Evolutionary conservation across 2,888 invertebrate species (phyloP), one percentile per base, ranked within the genome.

Genomic region (Chironomus riparius): DNA sequence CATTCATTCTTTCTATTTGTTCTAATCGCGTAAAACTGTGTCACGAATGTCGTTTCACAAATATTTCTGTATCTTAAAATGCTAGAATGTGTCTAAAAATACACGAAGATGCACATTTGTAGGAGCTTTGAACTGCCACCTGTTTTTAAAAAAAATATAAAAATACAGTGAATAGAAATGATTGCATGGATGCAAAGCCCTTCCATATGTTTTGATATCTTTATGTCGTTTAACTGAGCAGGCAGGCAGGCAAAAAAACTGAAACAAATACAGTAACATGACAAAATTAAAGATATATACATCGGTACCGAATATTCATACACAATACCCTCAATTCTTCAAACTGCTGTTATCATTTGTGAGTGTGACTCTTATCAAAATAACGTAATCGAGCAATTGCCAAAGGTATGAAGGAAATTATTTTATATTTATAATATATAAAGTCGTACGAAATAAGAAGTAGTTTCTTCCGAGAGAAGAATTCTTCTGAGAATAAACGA

Each of bases 141-240:
- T 71, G 71, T 71, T 71, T 48, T 28, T 4, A 5, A 71, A 56
- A 28, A 56, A 56, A 4, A 56, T 5, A 15, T 5, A 3, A 4
- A 28, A 1, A 15, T 15, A 6, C 28, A n/a, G n/a, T 50, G 15
- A 15, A 56, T 56, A 7, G 15, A 56, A 15, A 18, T 56, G 50
- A 56, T 47, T 71, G 15, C 21, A 65, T 21, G n/a, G n/a, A 24
- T 21, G 18, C 71, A 56, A 38, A 56, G 56, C 71, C 50, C 38
- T 71, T 71, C 71, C 71, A 71, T 71, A 71, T 71, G 71, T 50
- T 71, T 56, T 38, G 10, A 38, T 38, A 10, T 38, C 38, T 10
- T 7, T 38, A 38, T 38, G 38, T 38, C 38, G 38, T 38, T 7
- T 38, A 10, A 38, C 38, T 38, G 38, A 38, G 10, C 38, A 38